Conservation (phyloP, 1,140 invertebrate genomes). For the Hyposmocoma kahamanoa region DNA sequence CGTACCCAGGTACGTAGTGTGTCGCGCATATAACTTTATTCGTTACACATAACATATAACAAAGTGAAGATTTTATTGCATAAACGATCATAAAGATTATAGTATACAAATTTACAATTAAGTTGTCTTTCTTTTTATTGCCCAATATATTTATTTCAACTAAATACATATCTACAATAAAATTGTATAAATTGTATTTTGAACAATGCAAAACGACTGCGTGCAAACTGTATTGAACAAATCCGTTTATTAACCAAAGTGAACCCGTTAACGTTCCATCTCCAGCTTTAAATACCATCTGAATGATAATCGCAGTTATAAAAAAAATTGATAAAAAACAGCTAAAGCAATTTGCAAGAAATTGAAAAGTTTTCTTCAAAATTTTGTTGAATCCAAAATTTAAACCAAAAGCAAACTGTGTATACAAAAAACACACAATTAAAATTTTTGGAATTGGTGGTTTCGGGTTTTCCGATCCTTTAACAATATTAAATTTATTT, state of each 20-base stretch:
- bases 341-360: background rate
- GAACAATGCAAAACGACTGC: no score
- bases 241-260: background rate
- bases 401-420: background rate
- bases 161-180: background rate
- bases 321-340: no score
- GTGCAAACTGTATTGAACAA: background rate
- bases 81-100: no score
- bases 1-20: background rate
- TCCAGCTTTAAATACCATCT: background rate
- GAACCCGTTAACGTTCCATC: background rate
- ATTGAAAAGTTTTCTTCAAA: background rate
- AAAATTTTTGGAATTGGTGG: background rate
- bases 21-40: background rate
- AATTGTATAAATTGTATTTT: background rate
- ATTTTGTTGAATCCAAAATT: background rate
- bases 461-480: background rate
- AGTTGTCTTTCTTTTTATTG: no score
- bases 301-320: no score
- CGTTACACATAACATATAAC: no score
- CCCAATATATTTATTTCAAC: background rate
- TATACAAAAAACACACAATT: background rate
- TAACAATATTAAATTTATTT: no score
- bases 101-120: no score
- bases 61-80: no score